Evolutionary conservation across 2,113 vertebrate species (phyloP), one percentile per base, ranked within the genome.

Genomic region (Pandion haliaetus): DNA sequence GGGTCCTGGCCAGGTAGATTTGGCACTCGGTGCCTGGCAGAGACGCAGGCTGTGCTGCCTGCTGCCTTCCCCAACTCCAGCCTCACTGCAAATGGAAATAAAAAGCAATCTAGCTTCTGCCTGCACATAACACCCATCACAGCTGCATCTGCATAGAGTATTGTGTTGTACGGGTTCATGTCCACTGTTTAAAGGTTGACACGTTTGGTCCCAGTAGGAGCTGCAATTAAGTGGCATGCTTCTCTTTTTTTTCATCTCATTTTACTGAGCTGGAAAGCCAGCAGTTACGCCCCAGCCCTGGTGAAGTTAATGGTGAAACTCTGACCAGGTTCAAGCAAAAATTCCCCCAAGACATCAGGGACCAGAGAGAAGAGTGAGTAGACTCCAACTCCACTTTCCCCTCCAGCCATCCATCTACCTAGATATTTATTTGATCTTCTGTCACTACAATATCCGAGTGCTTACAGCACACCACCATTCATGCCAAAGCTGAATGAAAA

Each of bases 1-100:
- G 97, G 95, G 88, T 52, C 32, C 72, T 31, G 78, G 97, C 97
- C 96, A 97, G 95, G 78, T 74, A 82, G 70, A 89, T 55, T 65
- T 97, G 97, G 97, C 96, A 94, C 91, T 65, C 5, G 1, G 49
- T 34, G 58, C 80, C 83, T 92, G 96, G 90, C 92, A 88, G 77
- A 67, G 78, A 81, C 26, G 47, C 4, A 9, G 78, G 38, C 72
- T 83, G 93, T 8, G n/a, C 81, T 91, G 83, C 38, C 91, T 21
- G 2, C 62, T 77, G 72, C 82, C 78, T 86, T 87, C 49, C 80
- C 9, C 1, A 2, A 5, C 31, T 85, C 47, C 81, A 49, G 28
- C 21, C 66, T 79, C 25, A 4, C 23, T 44, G 3, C 20, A 65
- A 87, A 85, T 28, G 40, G 58, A 80, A 91, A 82, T 24, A n/a